These are phyloP conservation scores for Eumacrocentrus americanus DNA, from an alignment of 2,888 invertebrate genomes.

Conservation along the genomic window DNA sequence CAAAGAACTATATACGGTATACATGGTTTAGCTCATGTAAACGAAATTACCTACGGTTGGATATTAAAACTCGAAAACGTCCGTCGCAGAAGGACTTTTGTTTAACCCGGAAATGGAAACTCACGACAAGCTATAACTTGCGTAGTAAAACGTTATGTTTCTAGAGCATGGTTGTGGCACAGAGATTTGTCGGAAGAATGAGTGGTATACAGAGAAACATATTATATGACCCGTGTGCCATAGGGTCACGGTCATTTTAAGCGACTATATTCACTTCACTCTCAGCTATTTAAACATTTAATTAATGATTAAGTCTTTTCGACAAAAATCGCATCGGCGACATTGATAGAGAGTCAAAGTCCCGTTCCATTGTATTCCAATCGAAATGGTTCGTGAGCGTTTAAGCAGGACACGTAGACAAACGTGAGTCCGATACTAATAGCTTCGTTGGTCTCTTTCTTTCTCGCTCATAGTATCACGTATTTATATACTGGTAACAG, in stretches of 20 bases:
- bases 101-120: slow-evolving; percentile 34
- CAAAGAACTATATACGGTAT: background rate
- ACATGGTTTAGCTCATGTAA: background rate
- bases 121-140: slow-evolving; percentile 15
- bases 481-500: slow-evolving; percentile 6
- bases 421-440: slow-evolving; percentile 49
- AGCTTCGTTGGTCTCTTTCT: slow-evolving; percentile 37
- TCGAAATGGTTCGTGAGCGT: slow-evolving; percentile 8
- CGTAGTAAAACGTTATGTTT: slow-evolving; percentile 2
- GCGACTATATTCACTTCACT: background rate
- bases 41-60: slow-evolving; percentile 12
- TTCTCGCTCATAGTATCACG: slow-evolving; percentile 10
- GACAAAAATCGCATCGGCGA: background rate
- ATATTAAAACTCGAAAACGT: slow-evolving; percentile 25
- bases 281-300: background rate
- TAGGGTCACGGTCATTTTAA: background rate
- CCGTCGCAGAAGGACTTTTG: slow-evolving; percentile 28
- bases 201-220: background rate
- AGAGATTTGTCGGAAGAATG: slow-evolving; percentile 7
- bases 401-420: slow-evolving; percentile 30
- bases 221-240: background rate
- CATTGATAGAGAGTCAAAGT: background rate
- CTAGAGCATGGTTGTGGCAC: background rate
- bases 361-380: slow-evolving; percentile 2
- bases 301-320: background rate